Base-by-base conservation (phyloP, 2,888 invertebrate species). In the Pyralis farinalis region DNA sequence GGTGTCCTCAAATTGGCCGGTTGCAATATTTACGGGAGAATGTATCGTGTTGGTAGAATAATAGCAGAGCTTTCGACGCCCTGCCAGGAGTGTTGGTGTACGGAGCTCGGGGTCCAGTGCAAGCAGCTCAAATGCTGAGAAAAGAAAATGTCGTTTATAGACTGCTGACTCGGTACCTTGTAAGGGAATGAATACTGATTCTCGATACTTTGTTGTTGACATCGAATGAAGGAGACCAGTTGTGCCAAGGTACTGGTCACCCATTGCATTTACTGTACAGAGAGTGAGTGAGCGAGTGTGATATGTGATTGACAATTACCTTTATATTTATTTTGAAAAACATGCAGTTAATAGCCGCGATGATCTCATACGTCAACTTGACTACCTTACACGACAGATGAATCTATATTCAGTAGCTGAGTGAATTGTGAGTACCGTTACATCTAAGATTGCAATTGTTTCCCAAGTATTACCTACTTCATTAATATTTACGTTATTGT, bases 11-110 rank as follows among this genome's bases (percentile, higher is more conserved):
- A 96, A 75, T 73, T 96, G 47, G 95, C 95, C 7, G 96, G 96
- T 0, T 97, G 97, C 69, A 97, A 97, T 78, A 96, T 97, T 58
- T 96, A 96, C 63, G 97, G 97, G 4, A 91, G 94, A 49, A 96
- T 96, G 94, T 96, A 96, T 74, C 91, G 94, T 12, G 94, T 96
- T 7, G 96, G 95, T 2, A 90, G 93, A 60, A 94, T 95, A 53
- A 96, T 97, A 56, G 91, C 93, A 1, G 96, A 97, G 82, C 82
- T 97, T 46, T 96, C 96, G 4, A 93, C 93, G 42, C 92, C 94
- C 8, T 97, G 97, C 76, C 91, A 93, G 53, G 94, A 95, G 78
- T 97, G 97, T 77, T 93, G 94, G 80, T 97, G 97, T 81, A 95
- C 96, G 29, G 95, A 96, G 69, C 82, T 94, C 46, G 97, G 97